Evolutionary conservation across 2,113 vertebrate genomes (phyloP).

Genomic region (Hymenochirus boettgeri): DNA sequence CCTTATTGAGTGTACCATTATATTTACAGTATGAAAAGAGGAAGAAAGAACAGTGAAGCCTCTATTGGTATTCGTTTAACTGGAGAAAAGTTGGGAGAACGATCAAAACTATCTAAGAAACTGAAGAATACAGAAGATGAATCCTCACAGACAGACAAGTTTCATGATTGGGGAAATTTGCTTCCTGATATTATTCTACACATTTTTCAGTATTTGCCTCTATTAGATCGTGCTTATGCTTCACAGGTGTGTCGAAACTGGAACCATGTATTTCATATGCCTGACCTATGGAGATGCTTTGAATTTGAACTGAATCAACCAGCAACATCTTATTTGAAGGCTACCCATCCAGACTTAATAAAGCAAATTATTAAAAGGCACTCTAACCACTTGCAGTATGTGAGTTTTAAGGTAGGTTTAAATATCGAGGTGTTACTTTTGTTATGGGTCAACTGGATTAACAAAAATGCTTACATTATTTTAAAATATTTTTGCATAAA

Average conservation of each 20-base stretch:
- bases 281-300: conserved; percentile 94
- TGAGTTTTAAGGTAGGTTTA: conserved; percentile 90
- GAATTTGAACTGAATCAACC: conserved; percentile 95
- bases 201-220: conserved; percentile 86
- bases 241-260: conserved; percentile 88
- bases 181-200: conserved; percentile 89
- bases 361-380: conserved; percentile 96
- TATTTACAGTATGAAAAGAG: conserved; percentile 80
- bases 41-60: conserved; percentile 65
- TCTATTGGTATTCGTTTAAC: conserved; percentile 57
- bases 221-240: conserved; percentile 87
- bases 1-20: conserved; percentile 11
- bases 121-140: conserved; percentile 45
- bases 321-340: conserved; percentile 88
- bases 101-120: conserved; percentile 71
- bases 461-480: no score
- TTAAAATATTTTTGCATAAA: no score
- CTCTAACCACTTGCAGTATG: conserved; percentile 93
- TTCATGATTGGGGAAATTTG: conserved; percentile 74
- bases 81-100: conserved; percentile 55
- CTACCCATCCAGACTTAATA: conserved; percentile 92
- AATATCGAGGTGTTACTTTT: no score
- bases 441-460: no score
- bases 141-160: conserved; percentile 21
- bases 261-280: conserved; percentile 97